phyloP scores from a whole-genome alignment of 2,113 vertebrate genomes.

The Aspiorhynchus laticeps region DNA sequence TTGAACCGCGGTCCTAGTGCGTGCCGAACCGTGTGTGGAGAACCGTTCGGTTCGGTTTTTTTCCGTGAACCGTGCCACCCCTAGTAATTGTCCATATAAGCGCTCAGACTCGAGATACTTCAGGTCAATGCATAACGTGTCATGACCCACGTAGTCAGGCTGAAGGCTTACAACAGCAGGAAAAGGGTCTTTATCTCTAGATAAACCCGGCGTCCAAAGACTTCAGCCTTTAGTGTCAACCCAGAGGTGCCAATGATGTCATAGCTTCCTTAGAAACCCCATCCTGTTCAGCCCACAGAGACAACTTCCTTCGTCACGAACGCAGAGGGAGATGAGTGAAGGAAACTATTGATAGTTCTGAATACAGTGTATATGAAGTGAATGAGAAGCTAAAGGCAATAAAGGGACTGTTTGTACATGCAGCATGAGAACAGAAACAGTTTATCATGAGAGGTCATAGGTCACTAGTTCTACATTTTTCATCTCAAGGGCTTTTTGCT shows the following conservation, averaged over 20 bases:
- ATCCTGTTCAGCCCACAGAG: conserved; percentile 20
- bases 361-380: conserved; percentile 44
- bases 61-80: too few species aligned
- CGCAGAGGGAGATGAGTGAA: conserved; percentile 13
- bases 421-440: conserved; percentile 43
- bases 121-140: not conserved
- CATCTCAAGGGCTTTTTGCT: conserved; percentile 3
- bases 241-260: conserved; percentile 52
- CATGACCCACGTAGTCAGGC: conserved; percentile 4
- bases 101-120: not conserved
- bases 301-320: conserved; percentile 48
- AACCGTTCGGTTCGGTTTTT: too few species aligned
- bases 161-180: not conserved
- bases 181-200: conserved; percentile 42
- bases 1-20: too few species aligned
- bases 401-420: conserved; percentile 44
- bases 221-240: conserved; percentile 21
- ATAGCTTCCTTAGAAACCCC: conserved; percentile 45
- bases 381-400: conserved; percentile 23
- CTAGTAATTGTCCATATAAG: conserved; percentile 1
- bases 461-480: conserved; percentile 44
- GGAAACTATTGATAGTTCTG: conserved; percentile 54
- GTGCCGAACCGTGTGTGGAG: too few species aligned
- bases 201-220: conserved; percentile 41
- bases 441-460: conserved; percentile 53